Base-by-base conservation (phyloP, 1,140 invertebrate genomes). In the Drosophila tristis region DNA sequence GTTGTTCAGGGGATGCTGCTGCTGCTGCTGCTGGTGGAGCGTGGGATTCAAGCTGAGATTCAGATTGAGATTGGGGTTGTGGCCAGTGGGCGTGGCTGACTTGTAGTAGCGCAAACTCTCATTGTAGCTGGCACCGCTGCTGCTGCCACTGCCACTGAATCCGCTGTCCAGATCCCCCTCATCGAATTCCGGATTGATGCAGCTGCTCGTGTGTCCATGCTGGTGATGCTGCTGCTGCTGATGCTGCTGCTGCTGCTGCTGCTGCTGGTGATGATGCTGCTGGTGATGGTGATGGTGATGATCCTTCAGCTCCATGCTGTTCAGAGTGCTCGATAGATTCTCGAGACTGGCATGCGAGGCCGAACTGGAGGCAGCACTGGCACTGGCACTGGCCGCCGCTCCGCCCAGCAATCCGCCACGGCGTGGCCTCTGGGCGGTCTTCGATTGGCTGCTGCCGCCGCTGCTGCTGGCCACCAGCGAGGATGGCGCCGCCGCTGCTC, bases 151-250 rank as follows among this genome's bases (percentile, higher is more conserved):
- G 75, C 96, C 95, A 92, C 95, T 96, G 92, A 96, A 96, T 16
- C 96, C 96, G 85, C 95, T 96, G 91, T 96, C 96, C 76, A 96
- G 93, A 92, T 96, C 96, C 55, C 95, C 95, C 59, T 94, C 94
- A 79, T 94, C 93, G 92, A 94, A 93, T 54, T 92, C 91, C 86
- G 93, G 91, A 93, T 94, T 61, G 95, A 95, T 59, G 95, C 95
- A 81, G 95, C 93, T 93, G 59, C 78, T 5, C 35, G 35, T 90
- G 55, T 90, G 90, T 20, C 77, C 78, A 39, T 77, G 20, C 35
- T 39, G 35, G 11, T 39, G 35, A 13, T 39, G 35, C 35, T 39
- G 35, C 4, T 39, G 35, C 1, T 39, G 35, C 3, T 39, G 31
- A 0, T 39, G 35, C 0, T 35, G 31, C 29, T 31, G 1, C 1